Evolutionary conservation across 2,888 invertebrate species (phyloP), one percentile per base, ranked within the genome.

Genomic region (Steinernema carpocapsae): DNA sequence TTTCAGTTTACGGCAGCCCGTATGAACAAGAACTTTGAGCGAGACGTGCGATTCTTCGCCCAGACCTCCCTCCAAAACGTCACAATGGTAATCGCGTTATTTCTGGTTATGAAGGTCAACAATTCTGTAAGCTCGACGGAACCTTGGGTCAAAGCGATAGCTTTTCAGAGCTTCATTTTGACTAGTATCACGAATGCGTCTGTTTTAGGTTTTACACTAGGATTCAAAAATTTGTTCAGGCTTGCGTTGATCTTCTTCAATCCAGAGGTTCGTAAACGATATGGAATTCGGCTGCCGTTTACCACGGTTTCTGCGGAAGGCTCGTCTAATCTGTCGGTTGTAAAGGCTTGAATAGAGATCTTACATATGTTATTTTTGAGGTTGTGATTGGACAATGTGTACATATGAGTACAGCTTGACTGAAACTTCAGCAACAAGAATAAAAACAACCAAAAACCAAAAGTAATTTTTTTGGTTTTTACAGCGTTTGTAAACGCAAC

Each of bases 31-130:
- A 64, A 64, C 37, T 64, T 64, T 32, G 32, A 29, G 17, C 24
- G 64, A 17, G 64, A 64, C 32, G 64, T 64, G 17, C 64, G 64
- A 10, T 64, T 64, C 64, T 64, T 64, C 64, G 64, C 37, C 37
- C 56, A 64, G 64, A 64, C 64, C 17, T 64, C 64, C 1, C 26
- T 64, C 37, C 64, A 64, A 17, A 64, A 64, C 64, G 64, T 64
- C 26, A 64, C 64, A 10, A 64, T 64, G 64, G 64, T 64, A n/a
- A 64, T 64, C 4, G 29, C 64, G 22, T 26, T 64, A n/a, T 6
- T n/a, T 3, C 64, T 64, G 29, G 64, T 64, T 17, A 32, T 64
- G 4, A 32, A 26, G 64, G 64, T 64, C 12, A 64, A 64, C 64
- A 64, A 64, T 32, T 64, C 64, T 6, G 64, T 64, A 1, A 64